These are phyloP conservation scores for Drosophila repletoides DNA, from an alignment of 1,140 invertebrate genomes.

Conservation along the genomic window DNA sequence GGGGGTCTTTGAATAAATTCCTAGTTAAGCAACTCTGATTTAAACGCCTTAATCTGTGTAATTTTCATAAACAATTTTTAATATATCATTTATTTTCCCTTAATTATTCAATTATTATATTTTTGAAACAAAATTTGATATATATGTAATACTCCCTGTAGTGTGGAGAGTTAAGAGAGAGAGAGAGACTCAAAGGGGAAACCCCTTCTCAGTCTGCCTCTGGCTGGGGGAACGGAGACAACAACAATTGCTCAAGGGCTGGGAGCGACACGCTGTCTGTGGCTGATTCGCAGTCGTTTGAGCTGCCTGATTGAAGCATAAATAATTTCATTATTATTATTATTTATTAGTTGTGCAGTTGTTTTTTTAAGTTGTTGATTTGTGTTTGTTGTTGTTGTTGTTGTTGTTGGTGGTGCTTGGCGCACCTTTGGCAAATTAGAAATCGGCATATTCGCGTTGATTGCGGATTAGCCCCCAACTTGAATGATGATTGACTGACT, in stretches of 20 bases:
- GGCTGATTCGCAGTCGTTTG: conserved; percentile 47
- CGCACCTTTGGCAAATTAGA: conserved; percentile 77
- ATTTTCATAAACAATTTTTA: no score
- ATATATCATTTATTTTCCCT: no score
- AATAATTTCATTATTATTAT: conserved; percentile 71
- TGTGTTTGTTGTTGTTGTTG: conserved; percentile 34
- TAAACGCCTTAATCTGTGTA: no score
- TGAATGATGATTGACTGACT: conserved; percentile 61
- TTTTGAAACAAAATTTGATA: no score
- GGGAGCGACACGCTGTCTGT: conserved; percentile 79
- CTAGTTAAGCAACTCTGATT: no score
- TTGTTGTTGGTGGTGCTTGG: conserved; percentile 32
- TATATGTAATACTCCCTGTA: no score
- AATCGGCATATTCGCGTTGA: conserved; percentile 62
- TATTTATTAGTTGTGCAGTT: conserved; percentile 40
- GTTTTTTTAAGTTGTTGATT: conserved; percentile 21
- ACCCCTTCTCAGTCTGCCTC: no score
- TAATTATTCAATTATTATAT: no score
- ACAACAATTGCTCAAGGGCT: conserved; percentile 76
- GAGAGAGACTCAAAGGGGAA: not conserved
- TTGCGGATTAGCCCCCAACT: conserved; percentile 70
- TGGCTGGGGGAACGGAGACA: not conserved
- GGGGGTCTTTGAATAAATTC: no score
- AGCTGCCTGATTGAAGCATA: conserved; percentile 53
- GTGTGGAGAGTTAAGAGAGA: no score